Evolutionary conservation across 2,113 vertebrate species (phyloP), one percentile per base, ranked within the genome.

Genomic region (Crotophaga sulcirostris): DNA sequence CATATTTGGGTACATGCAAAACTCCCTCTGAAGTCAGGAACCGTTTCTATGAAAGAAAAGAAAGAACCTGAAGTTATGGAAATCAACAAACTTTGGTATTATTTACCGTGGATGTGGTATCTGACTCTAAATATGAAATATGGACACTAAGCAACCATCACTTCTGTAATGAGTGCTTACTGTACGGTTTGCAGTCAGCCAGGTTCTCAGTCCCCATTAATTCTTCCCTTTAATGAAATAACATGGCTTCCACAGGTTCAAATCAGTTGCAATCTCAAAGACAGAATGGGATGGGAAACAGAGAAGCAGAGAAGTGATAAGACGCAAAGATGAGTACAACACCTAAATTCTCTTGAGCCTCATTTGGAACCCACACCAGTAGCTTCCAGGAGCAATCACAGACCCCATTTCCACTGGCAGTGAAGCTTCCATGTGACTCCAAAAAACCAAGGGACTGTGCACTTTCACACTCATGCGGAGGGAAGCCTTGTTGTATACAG

Each of bases 381-480:
- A 85, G 20, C 8, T 69, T 13, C 47, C 44, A 86, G 33, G 15
- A 76, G 52, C 38, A 44, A 82, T 25, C 3, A 1, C 54, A 54
- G 74, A 13, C 24, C 25, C 42, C 6, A 3, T 60, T 77, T 25
- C 45, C 75, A 80, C 13, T 18, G 45, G 33, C 23, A 59, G 10
- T 15, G 33, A 77, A 63, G 42, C 58, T 36, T 24, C 3, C 2
- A 38, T 4, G 1, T 4, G 45, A 59, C 33, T 34, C 33, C 33
- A 73, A 20, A 64, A 54, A 3, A 3, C 8, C 28, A 78, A 68
- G 56, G 73, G 68, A 7, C 17, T 69, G 31, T 64, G 36, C 15
- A 34, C 1, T 0, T 29, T 69, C 59, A 68, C 16, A 54, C 13
- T 24, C 4, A 0, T 15, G 25, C 3, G 25, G 16, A 87, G 20